Evolutionary conservation across 2,113 vertebrate species (phyloP).

Genomic region (Vulpes lagopus): DNA sequence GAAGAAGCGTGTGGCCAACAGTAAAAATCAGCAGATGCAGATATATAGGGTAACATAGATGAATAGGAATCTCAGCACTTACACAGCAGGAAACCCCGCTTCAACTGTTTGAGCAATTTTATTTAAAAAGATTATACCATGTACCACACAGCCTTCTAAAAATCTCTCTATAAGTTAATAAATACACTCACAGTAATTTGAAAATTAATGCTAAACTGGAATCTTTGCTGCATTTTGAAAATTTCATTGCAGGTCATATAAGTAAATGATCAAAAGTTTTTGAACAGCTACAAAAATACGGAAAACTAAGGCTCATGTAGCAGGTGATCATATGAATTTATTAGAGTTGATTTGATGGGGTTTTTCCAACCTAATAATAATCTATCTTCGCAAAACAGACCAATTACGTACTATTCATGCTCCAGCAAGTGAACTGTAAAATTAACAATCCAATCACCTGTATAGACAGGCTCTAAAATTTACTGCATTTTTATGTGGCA

Average conservation of each 20-base stretch:
- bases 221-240: conserved; percentile 55
- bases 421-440: conserved; percentile 59
- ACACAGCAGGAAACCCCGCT: not conserved
- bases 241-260: conserved; percentile 43
- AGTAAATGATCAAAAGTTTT: conserved; percentile 65
- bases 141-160: not conserved
- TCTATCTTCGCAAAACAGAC: not conserved
- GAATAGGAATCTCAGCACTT: not conserved
- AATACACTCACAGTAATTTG: not conserved
- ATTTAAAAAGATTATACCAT: not conserved
- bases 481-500: conserved; percentile 27
- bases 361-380: not conserved
- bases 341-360: not conserved
- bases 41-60: not conserved
- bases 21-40: not conserved
- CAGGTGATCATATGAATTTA: conserved; percentile 26
- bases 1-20: not conserved
- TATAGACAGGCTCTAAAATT: conserved; percentile 26
- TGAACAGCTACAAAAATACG: conserved; percentile 53
- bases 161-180: not conserved
- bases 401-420: conserved; percentile 9
- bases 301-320: not conserved
- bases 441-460: conserved; percentile 57
- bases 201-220: conserved; percentile 48
- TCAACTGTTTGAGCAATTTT: not conserved